Evolutionary conservation across 1,140 invertebrate genomes (phyloP), one percentile per base, ranked within the genome.

Genomic region (Drosophila grimshawi): DNA sequence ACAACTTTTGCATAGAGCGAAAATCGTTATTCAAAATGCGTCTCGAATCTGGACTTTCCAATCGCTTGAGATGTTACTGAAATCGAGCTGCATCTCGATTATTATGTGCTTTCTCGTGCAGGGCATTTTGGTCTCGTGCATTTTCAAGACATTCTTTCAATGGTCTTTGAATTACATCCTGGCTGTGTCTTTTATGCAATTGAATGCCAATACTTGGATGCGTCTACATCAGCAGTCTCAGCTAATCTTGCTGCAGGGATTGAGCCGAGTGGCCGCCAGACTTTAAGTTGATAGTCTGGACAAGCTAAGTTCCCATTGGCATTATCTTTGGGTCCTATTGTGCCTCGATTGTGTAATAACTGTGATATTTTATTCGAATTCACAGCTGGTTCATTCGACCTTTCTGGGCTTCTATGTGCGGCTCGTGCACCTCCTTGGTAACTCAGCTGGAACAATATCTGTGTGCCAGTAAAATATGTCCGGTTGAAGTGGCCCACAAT

Each of bases 131-230:
- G 3, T 52, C 0, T 37, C 27, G 8, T 52, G 46, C 11, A 10
- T 80, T 8, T 8, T 66, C n/a, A 55, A 55, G 5, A 35, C 73
- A 5, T 11, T 59, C 2, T 19, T 11, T 0, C 29, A 68, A 4
- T 76, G 59, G 30, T 55, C 72, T 3, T 4, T 86, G 1, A 68
- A 51, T 29, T 78, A 81, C 5, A 75, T 86, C 2, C 8, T 75
- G 35, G 6, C 69, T 5, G 60, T 62, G 0, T 45, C 66, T 5
- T 29, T 61, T 0, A 68, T 62, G 7, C 81, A 86, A 29, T 45
- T 86, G 2, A 29, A 76, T 7, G 51, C 43, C n/a, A 86, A 86
- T 33, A 10, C 66, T 0, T 86, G 81, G 82, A 61, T 86, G 8
- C 62, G 68, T 3, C 27, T 33, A n/a, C 75, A 75, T 19, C 70